Base-by-base conservation (phyloP, 1,140 invertebrate species). In the Harlomillsia oculata region DNA sequence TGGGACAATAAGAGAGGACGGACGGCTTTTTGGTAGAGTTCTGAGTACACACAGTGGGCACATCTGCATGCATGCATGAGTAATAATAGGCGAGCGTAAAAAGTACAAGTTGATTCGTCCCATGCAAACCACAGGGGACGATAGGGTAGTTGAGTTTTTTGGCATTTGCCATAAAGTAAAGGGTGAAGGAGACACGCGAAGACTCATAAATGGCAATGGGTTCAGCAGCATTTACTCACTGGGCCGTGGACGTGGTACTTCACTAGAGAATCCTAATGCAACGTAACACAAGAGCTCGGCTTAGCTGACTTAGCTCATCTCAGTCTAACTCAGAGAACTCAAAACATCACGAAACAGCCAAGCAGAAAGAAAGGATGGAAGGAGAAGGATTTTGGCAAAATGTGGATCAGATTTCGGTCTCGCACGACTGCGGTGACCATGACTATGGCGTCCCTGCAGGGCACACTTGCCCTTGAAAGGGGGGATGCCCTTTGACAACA, bases 401-500 rank as follows among this genome's bases (percentile, higher is more conserved):
- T 32, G 20, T 48, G 45, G 20, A 48, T 48, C 45, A 48, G 16
- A 48, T 48, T 18, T 18, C 34, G 45, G 29, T 48, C 28, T 48
- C 28, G 45, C 45, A 18, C 29, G 45, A 21, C 45, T 48, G 30
- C n/a, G n/a, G 39, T 50, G 48, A 30, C 34, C 48, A 50, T 50
- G 48, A 50, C 48, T 37, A 34, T 50, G 30, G 48, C 21, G n/a
- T 34, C 30, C 48, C 48, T 50, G 48, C 48, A 50, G 48, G 48
- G 48, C 34, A 37, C 39, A 30, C 32, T 36, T 50, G 48, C 48
- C 48, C 48, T 50, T 50, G 48, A 37, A 50, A 37, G 30, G 30
- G 30, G 48, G 34, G 48, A 50, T 50, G 48, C 48, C 48, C 48
- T 50, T 50, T 50, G 30, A 50, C 48, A 37, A 36, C 14, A 50